Evolutionary conservation across 2,797 vertebrate species (phyloP), one percentile per base, ranked within the genome.

Genomic region (Sebastes aleutianus): DNA sequence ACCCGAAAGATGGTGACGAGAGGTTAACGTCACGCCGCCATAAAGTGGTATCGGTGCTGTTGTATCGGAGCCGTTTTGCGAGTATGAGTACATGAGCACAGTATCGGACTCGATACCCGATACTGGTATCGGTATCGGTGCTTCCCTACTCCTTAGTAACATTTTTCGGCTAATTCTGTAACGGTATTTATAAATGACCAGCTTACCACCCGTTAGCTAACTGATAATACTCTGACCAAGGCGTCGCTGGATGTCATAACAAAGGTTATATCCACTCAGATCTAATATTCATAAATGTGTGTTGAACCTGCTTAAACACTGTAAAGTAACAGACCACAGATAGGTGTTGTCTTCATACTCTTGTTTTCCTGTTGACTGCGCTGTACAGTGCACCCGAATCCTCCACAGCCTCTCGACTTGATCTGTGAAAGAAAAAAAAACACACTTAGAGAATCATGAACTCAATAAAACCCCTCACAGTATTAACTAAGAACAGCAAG

Each of bases 21-120:
- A 9, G 31, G 31, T 32, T 0, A 32, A 32, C 31, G 31, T 32
- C 31, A 0, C 31, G 7, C 31, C 1, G 31, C n/a, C 8, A 1
- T 32, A 32, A 32, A 32, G 31, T 32, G 31, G 31, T 32, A 32
- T 32, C 31, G 0, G 31, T 32, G 31, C 0, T 8, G 31, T 32
- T 32, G 31, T 32, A 32, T 32, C 31, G 31, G 8, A 32, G 31
- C 31, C 31, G 8, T 32, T 32, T 32, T 32, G 31, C 31, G 8
- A 32, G 31, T 32, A 0, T 1, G 31, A 32, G 31, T 32, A 32
- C 31, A 32, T 32, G 31, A 32, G 31, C 31, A 24, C 24, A 24
- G 24, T 24, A 24, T 24, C 24, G 24, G 24, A 24, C 24, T 24
- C 24, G 24, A 24, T 24, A 24, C 24, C 24, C 24, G 24, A 24